These are phyloP conservation scores for Bathybates hornii DNA, from an alignment of 2,113 vertebrate species.

Conservation along the genomic window DNA sequence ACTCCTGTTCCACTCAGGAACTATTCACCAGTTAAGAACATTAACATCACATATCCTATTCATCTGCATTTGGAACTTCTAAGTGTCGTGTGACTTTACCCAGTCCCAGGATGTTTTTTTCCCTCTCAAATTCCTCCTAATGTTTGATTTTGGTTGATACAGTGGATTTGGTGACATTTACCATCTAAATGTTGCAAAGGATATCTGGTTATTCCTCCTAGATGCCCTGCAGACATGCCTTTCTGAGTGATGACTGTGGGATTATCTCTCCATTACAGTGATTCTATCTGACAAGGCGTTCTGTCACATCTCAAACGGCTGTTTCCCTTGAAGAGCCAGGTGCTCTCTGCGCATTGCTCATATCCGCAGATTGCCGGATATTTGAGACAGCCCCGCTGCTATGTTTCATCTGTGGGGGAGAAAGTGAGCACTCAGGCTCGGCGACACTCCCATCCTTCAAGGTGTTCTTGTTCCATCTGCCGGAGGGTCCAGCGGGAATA, in stretches of 20 bases:
- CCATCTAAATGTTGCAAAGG: slow-evolving; percentile 36
- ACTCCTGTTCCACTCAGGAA: slow-evolving; percentile 31
- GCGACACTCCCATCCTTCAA: slow-evolving; percentile 70
- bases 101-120: neutral
- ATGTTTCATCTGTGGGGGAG: slow-evolving; percentile 57
- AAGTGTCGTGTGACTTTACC: neutral
- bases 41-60: neutral
- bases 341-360: slow-evolving; percentile 56
- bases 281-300: slow-evolving; percentile 64
- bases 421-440: slow-evolving; percentile 25
- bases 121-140: neutral
- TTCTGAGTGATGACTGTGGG: slow-evolving; percentile 65
- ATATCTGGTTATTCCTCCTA: slow-evolving; percentile 47
- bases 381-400: slow-evolving; percentile 54
- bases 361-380: slow-evolving; percentile 54
- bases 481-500: slow-evolving; percentile 64
- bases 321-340: slow-evolving; percentile 66
- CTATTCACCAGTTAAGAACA: neutral
- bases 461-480: slow-evolving; percentile 71
- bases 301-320: slow-evolving; percentile 66
- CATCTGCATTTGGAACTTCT: slow-evolving; percentile 24
- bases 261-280: slow-evolving; percentile 64
- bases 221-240: slow-evolving; percentile 61
- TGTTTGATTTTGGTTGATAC: slow-evolving; percentile 23
- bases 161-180: neutral